Conservation (phyloP, 92 coral and sea anemone species). For the Paragorgia papillata region DNA sequence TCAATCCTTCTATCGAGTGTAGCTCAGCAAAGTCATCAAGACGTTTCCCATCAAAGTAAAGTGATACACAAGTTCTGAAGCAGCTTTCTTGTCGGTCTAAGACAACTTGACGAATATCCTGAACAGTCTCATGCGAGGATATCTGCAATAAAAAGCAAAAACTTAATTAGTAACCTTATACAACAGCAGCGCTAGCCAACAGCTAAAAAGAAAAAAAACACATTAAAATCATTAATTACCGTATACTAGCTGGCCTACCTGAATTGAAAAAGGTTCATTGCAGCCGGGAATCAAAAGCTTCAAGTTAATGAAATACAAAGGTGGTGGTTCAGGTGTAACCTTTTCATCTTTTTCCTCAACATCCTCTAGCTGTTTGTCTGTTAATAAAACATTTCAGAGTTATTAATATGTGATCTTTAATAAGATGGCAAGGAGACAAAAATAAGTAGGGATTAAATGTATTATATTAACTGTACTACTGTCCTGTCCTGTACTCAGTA, state of each 20-base stretch:
- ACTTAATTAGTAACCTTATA: too few relatives aligned
- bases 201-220: too few relatives aligned
- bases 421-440: too few relatives aligned
- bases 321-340: conserved; percentile 26
- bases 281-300: conserved; percentile 87
- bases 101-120: conserved; percentile 89
- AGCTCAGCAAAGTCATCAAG: conserved; percentile 98
- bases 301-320: conserved; percentile 73
- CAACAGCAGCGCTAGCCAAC: too few relatives aligned
- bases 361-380: neutral
- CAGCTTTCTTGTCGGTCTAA: conserved; percentile 97
- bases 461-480: too few relatives aligned
- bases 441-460: too few relatives aligned
- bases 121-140: conserved; percentile 91
- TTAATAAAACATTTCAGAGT: neutral
- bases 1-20: conserved; percentile 80
- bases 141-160: conserved; percentile 55
- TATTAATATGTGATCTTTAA: too few relatives aligned
- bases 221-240: too few relatives aligned
- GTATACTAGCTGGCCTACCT: too few relatives aligned
- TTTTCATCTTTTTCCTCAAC: conserved; percentile 23
- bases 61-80: conserved; percentile 84
- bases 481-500: too few relatives aligned
- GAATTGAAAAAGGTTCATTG: conserved; percentile 79
- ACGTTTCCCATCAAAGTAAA: conserved; percentile 82